These are phyloP conservation scores for Parapristionchus giblindavisi DNA, from an alignment of 2,888 invertebrate genomes.

Conservation along the genomic window DNA sequence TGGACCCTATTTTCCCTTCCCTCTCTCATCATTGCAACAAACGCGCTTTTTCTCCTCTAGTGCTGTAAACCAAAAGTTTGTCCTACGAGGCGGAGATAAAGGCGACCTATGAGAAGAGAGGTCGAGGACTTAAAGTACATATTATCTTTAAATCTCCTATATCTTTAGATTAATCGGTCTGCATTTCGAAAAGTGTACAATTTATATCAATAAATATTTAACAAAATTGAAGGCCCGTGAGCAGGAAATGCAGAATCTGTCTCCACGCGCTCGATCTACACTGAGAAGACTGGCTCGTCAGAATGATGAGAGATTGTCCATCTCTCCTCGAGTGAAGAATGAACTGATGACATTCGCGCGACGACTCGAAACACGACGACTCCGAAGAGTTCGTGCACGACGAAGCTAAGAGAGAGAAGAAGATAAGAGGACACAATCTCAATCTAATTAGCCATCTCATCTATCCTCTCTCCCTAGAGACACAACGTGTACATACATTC, in stretches of 20 bases:
- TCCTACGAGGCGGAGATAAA: no score
- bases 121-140: no score
- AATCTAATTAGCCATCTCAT: neutral
- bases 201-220: neutral
- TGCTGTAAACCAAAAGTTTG: no score
- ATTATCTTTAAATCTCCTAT: no score
- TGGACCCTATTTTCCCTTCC: no score
- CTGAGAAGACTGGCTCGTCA: slow-evolving; percentile 45
- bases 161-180: no score
- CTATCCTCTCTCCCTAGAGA: neutral
- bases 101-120: no score
- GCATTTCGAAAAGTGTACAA: no score
- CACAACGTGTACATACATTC: neutral
- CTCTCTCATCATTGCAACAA: no score
- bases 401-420: neutral
- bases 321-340: slow-evolving; percentile 7
- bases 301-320: neutral
- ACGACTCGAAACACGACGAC: slow-evolving; percentile 12
- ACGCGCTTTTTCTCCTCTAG: no score
- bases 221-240: slow-evolving; percentile 48
- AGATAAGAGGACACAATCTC: no score
- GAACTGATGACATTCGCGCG: slow-evolving; percentile 31
- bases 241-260: slow-evolving; percentile 51
- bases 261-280: slow-evolving; percentile 49
- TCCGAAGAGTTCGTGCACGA: slow-evolving; percentile 25